Percentiles rank a stretch among this genome's conserved stretches.
These are phyloP conservation scores for Psilopogon haemacephalus DNA, from an alignment of 2,113 vertebrate species.

Conservation along the genomic window DNA sequence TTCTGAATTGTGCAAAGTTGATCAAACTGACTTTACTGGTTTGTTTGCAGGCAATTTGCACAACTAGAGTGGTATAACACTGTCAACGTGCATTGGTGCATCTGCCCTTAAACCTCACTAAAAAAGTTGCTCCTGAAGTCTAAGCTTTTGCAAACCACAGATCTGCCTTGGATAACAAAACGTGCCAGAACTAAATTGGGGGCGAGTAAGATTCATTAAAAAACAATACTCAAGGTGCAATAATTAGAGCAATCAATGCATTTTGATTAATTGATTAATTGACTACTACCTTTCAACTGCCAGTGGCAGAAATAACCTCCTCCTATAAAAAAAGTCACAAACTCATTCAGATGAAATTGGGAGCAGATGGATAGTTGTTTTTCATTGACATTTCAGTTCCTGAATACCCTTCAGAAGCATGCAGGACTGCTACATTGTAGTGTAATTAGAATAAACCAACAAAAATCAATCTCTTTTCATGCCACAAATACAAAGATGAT, in stretches of 20 bases:
- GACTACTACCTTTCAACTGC: conserved; percentile 43
- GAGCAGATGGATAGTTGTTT: conserved; percentile 59
- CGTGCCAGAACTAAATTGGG: not conserved
- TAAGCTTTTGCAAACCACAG: not conserved
- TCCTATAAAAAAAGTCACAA: conserved; percentile 49
- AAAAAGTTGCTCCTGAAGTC: not conserved
- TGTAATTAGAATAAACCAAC: conserved; percentile 35
- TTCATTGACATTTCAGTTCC: conserved; percentile 39
- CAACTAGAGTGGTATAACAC: not conserved
- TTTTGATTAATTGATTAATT: conserved; percentile 66
- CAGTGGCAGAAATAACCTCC: conserved; percentile 39
- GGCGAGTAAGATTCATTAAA: not conserved
- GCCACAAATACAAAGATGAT: not conserved
- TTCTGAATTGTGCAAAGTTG: not conserved
- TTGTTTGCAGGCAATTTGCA: not conserved
- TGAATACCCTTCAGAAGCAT: not conserved
- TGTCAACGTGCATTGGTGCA: not conserved
- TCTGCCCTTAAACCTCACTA: not conserved
- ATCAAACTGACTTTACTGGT: not conserved
- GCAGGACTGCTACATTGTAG: not conserved
- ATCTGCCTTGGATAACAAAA: not conserved
- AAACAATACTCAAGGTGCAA: not conserved
- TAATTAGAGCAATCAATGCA: conserved; percentile 42
- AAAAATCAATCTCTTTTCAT: conserved; percentile 33
- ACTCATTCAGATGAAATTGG: conserved; percentile 18